phyloP scores from a whole-genome alignment of 2,113 vertebrate species.

The Rhinolophus ferrumequinum region DNA sequence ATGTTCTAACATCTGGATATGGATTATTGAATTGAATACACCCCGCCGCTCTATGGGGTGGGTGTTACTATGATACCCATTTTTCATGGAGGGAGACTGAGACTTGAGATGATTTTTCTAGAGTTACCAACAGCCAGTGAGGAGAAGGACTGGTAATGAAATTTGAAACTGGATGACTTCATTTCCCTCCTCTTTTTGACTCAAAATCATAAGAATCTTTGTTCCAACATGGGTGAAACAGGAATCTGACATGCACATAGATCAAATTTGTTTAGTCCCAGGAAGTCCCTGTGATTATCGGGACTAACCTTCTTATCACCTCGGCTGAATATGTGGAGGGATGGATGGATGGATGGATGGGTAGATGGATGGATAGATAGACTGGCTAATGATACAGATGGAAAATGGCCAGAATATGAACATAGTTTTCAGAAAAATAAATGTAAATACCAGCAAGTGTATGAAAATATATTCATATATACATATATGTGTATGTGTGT shows the following conservation, averaged over 20 bases:
- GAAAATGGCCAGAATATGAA: background rate
- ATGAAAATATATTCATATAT: background rate
- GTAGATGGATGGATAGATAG: too few species aligned
- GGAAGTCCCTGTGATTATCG: background rate
- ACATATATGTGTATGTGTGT: background rate
- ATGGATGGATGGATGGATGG: background rate
- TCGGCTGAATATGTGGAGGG: background rate
- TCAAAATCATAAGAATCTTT: background rate
- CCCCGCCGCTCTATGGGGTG: background rate
- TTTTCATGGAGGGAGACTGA: background rate
- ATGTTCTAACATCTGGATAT: background rate
- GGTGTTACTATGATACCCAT: background rate
- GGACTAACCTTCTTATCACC: background rate
- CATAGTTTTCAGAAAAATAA: background rate
- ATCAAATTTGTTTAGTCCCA: background rate
- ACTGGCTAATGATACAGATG: background rate
- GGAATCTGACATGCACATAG: background rate
- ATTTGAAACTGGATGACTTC: background rate
- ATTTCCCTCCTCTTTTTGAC: background rate
- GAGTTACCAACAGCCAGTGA: background rate
- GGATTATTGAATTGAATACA: background rate
- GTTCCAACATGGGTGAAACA: background rate
- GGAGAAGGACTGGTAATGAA: background rate
- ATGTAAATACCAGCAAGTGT: background rate
- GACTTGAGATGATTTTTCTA: background rate